Conservation (phyloP, 2,888 invertebrate species). For the Ochropleura plecta region DNA sequence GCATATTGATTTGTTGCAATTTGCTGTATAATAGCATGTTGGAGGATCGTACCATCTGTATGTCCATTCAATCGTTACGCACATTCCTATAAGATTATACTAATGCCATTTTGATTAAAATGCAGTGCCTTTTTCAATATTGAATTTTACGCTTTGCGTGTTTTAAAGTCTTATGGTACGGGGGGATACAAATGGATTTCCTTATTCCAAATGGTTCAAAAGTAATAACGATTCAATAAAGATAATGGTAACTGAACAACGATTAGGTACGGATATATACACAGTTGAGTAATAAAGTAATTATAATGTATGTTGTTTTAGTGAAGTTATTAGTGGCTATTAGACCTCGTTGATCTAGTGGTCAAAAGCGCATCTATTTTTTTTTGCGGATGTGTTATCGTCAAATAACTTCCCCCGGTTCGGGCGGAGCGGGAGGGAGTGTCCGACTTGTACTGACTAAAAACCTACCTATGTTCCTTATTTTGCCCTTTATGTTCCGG, state of each 20-base stretch:
- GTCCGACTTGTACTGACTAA: too few species aligned
- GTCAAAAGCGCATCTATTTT: too few species aligned
- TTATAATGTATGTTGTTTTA: neutral
- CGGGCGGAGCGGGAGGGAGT: too few species aligned
- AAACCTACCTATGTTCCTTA: too few species aligned
- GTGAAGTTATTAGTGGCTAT: neutral
- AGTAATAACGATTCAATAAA: slow-evolving; percentile 30
- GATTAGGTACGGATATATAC: neutral
- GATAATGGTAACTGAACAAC: slow-evolving; percentile 18
- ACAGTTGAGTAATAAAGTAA: neutral
- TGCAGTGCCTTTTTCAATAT: slow-evolving; percentile 88
- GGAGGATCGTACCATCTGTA: slow-evolving; percentile 56
- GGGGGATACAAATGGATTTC: slow-evolving; percentile 72
- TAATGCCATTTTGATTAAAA: slow-evolving; percentile 90
- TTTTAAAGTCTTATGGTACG: slow-evolving; percentile 76
- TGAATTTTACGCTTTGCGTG: slow-evolving; percentile 83
- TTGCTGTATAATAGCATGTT: slow-evolving; percentile 17
- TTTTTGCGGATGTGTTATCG: too few species aligned
- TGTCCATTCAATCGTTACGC: slow-evolving; percentile 77
- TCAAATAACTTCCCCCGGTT: too few species aligned
- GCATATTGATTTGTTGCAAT: neutral
- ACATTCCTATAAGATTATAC: slow-evolving; percentile 88
- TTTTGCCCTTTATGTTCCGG: too few species aligned
- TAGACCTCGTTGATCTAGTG: too few species aligned
- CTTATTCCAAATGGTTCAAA: slow-evolving; percentile 17